Base-by-base conservation (phyloP, 2,113 vertebrate genomes). In the Oenanthe melanoleuca region DNA sequence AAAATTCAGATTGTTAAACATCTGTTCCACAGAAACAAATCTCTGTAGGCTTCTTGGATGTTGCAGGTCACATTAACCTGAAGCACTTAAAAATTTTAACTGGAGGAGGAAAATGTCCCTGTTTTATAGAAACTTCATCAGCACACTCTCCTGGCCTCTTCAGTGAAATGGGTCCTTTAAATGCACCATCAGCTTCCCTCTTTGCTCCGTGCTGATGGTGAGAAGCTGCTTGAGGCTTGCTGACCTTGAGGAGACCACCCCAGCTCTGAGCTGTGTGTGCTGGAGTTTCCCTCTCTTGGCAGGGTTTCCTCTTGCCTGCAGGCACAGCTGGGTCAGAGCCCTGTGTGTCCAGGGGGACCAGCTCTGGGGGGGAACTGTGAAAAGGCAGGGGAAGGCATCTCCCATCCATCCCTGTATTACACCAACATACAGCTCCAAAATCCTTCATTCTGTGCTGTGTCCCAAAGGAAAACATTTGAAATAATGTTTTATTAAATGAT, bases 21-120 rank as follows among this genome's bases (percentile, higher is more conserved):
- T 86, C 88, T 92, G 85, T 63, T 94, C 79, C 52, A 56, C 55
- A 78, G 52, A 83, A 94, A 88, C 52, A 88, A 88, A 52, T 71
- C 64, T 83, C 75, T 67, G 37, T 40, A 31, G 92, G 60, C 25
- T 79, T 86, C 44, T 19, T 56, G 67, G 67, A 60, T 71, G 49
- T 21, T 92, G 49, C 60, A 92, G 75, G 44, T 59, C 79, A 92
- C 60, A 29, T 77, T 86, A 95, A 92, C 81, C 85, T 86, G 80
- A 90, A 60, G n/a, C 22, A 60, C 31, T 29, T 9, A 40, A 63
- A 67, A 86, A 86, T 64, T 93, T 91, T 86, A 92, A 80, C 14
- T 74, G 24, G 59, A 83, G 40, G 11, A 88, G 28, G n/a, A 70
- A 93, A 90, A 64, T 14, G 10, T 49, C 47, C 64, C 65, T 83